Conservation (phyloP, 37 sponge, comb jelly and placozoan genomes). For the Haliclona indistincta region DNA sequence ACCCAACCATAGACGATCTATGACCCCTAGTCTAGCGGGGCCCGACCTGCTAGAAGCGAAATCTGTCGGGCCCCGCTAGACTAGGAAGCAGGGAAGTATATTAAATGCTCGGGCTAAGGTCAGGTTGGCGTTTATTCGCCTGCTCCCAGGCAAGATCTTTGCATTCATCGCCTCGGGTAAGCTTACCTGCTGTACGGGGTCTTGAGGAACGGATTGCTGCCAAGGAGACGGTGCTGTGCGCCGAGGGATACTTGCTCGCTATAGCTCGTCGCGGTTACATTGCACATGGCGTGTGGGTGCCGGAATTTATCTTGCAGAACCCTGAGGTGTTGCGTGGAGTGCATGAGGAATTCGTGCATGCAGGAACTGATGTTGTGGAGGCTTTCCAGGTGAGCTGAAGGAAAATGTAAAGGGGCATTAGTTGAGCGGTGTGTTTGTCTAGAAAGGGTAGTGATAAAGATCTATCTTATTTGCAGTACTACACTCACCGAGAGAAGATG, state of each 20-base stretch:
- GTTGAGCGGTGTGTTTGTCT: neutral
- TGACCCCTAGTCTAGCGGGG: too few relatives aligned
- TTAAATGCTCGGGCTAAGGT: too few relatives aligned
- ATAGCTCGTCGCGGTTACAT: conserved; percentile 53
- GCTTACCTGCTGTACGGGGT: conserved; percentile 6
- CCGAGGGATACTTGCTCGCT: conserved; percentile 63
- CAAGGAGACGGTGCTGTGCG: conserved; percentile 55
- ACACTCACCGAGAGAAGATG: conserved; percentile 50
- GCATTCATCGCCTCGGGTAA: too few relatives aligned
- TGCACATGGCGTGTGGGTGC: conserved; percentile 41
- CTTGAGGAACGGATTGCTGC: conserved; percentile 36
- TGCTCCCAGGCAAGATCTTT: too few relatives aligned
- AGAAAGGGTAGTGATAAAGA: neutral
- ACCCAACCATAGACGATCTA: too few relatives aligned
- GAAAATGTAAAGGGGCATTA: neutral
- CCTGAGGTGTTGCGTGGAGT: conserved; percentile 37
- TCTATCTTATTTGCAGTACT: conserved; percentile 41
- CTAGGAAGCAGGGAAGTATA: too few relatives aligned
- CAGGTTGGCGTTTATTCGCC: too few relatives aligned
- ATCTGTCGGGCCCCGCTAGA: too few relatives aligned
- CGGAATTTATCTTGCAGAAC: conserved; percentile 58
- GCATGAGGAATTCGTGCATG: conserved; percentile 58
- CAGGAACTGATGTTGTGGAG: conserved; percentile 66
- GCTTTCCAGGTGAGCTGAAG: conserved; percentile 58
- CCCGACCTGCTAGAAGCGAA: too few relatives aligned